These are phyloP conservation scores for Hetaerina titia DNA, from an alignment of 2,888 invertebrate genomes.

Conservation along the genomic window DNA sequence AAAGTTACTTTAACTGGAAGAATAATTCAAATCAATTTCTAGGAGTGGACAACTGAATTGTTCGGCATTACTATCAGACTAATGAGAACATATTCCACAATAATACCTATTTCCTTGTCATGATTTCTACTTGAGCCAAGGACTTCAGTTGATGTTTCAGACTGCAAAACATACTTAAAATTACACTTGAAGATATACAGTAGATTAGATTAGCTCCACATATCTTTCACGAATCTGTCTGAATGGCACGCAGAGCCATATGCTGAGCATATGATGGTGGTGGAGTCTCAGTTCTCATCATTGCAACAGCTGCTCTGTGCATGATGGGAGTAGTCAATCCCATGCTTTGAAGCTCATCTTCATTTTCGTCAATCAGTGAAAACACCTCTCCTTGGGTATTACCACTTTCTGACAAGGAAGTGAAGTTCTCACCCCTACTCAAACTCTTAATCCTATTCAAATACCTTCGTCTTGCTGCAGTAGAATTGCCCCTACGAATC, in stretches of 20 bases:
- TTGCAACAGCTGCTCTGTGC: not conserved
- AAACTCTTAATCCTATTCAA: not conserved
- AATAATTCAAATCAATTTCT: no score
- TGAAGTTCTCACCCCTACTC: not conserved
- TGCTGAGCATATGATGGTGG: conserved; percentile 23
- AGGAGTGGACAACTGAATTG: no score
- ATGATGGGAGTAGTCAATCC: conserved; percentile 13
- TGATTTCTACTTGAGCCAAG: no score
- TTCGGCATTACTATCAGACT: no score
- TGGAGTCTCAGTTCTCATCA: not conserved
- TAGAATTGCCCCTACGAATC: not conserved
- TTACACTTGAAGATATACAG: no score
- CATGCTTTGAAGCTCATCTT: not conserved
- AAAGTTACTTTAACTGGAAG: no score
- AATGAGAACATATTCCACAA: no score
- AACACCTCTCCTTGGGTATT: not conserved
- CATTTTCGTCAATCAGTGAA: not conserved
- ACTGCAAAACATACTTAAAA: no score
- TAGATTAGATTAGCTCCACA: not conserved
- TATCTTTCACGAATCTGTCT: not conserved
- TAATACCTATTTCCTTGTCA: no score
- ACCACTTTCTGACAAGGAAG: not conserved
- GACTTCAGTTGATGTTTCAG: no score
- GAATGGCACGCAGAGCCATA: not conserved
- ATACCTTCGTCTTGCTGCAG: not conserved